Percentiles rank a stretch among this genome's conserved stretches.
Conservation (phyloP, 2,113 vertebrate genomes). For the Thunnus thynnus region DNA sequence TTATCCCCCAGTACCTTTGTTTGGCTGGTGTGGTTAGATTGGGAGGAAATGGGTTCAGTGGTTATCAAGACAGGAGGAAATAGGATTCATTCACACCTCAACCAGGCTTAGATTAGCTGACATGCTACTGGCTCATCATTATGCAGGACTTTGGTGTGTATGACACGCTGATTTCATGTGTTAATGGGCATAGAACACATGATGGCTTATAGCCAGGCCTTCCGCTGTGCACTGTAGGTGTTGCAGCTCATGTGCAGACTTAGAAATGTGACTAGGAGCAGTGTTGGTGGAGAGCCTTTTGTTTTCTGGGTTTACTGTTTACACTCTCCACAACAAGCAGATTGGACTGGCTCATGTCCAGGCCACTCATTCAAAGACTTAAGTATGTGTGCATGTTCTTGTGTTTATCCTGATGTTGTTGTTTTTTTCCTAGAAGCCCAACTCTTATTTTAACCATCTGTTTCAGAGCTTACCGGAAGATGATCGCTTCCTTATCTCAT, state of each 20-base stretch:
- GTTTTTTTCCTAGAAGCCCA: neutral
- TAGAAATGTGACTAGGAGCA: neutral
- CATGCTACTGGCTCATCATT: conserved; percentile 60
- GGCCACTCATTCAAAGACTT: conserved; percentile 32
- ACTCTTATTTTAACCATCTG: conserved; percentile 11
- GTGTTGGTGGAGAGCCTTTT: conserved; percentile 48
- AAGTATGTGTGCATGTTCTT: neutral
- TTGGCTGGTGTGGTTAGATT: conserved; percentile 67
- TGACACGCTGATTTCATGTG: conserved; percentile 51
- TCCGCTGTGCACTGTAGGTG: conserved; percentile 17
- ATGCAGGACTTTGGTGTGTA: conserved; percentile 48
- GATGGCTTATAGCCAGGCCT: conserved; percentile 39
- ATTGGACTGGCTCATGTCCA: conserved; percentile 78
- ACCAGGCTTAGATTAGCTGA: conserved; percentile 66
- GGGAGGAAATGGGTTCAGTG: conserved; percentile 83
- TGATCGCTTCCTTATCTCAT: conserved; percentile 19
- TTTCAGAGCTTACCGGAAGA: conserved; percentile 20
- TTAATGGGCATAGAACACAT: conserved; percentile 48
- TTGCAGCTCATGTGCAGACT: conserved; percentile 17
- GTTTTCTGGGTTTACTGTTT: conserved; percentile 60
- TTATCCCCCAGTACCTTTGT: conserved; percentile 69
- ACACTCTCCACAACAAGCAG: conserved; percentile 64
- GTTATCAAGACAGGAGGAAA: conserved; percentile 80
- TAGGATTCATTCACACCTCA: conserved; percentile 82
- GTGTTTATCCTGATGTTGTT: neutral